Evolutionary conservation across 2,888 invertebrate species (phyloP).

Genomic region (Drosophila picticornis): DNA sequence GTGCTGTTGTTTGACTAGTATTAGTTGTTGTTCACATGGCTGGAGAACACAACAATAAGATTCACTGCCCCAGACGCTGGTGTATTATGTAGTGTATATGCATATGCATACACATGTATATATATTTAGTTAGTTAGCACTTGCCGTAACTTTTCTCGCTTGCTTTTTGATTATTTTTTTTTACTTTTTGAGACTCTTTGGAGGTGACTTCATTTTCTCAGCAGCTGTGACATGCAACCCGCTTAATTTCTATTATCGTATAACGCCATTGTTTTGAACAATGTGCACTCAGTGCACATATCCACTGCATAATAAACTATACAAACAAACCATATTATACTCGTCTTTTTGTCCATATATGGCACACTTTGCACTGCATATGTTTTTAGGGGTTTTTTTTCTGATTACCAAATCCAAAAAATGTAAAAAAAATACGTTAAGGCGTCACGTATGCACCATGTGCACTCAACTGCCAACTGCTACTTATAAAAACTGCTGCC

Average conservation of each 20-base stretch:
- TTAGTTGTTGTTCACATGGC: slow-evolving; percentile 57
- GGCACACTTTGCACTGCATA: slow-evolving; percentile 47
- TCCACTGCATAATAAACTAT: slow-evolving; percentile 73
- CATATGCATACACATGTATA: slow-evolving; percentile 40
- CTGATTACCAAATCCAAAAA: slow-evolving; percentile 64
- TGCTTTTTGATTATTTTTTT: slow-evolving; percentile 36
- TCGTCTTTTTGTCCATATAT: slow-evolving; percentile 30
- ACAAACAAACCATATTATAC: slow-evolving; percentile 45
- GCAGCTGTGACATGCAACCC: slow-evolving; percentile 72
- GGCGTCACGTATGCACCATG: slow-evolving; percentile 63
- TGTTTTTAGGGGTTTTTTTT: not conserved
- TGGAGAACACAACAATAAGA: slow-evolving; percentile 73
- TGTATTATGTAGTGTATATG: slow-evolving; percentile 47
- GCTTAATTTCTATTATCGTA: slow-evolving; percentile 78
- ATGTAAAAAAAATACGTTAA: slow-evolving; percentile 37
- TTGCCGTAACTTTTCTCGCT: slow-evolving; percentile 73
- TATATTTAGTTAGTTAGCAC: slow-evolving; percentile 75
- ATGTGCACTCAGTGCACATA: slow-evolving; percentile 61
- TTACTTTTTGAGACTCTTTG: slow-evolving; percentile 42
- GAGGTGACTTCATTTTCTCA: slow-evolving; percentile 79
- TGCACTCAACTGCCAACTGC: slow-evolving; percentile 15
- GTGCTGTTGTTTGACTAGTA: slow-evolving; percentile 24
- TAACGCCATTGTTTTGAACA: slow-evolving; percentile 76
- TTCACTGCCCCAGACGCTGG: slow-evolving; percentile 63
- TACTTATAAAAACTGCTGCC: slow-evolving; percentile 9